Evolutionary conservation across 2,888 invertebrate species (phyloP), one percentile per base, ranked within the genome.

Genomic region (Iphiclides podalirius): DNA sequence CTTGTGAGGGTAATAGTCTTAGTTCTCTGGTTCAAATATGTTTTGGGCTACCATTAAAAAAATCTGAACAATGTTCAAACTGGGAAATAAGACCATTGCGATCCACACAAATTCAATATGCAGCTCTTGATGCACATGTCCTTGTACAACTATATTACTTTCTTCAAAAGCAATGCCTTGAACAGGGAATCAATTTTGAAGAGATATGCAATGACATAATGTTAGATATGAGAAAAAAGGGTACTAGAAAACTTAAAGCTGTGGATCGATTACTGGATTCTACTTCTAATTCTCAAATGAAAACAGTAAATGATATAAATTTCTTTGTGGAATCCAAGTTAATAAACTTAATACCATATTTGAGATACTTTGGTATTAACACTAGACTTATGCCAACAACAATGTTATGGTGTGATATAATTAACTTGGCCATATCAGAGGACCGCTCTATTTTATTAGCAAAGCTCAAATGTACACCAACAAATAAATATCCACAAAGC

Each of bases 41-140:
- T 70, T 90, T 96, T 67, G 96, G 96, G 4, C 84, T 91, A 46
- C 92, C 93, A 36, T 79, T 97, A 34, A 92, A 95, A 76, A 97
- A 97, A 78, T 92, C 93, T n/a, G 95, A 97, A 79, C 96, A 96
- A 69, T 95, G 96, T 79, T 96, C 96, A 0, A 96, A 97, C 76
- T 97, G 97, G 97, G 95, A 96, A 66, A 91, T 93, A 60, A 89
- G 97, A 58, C 97, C 97, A 7, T 71, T 97, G 43, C 83, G 96
- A 39, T 86, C 90, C 34, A 93, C 93, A 52, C 97, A 97, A 86
- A 90, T 96, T 51, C 76, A 88, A 35, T 97, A 97, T 88, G 96
- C 96, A 52, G 96, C 97, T 23, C 79, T 96, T 44, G 98, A 98
- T 90, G 96, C 97, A 0, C 94, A 92, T 83, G 96, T 97, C 63